Evolutionary conservation across 2,797 vertebrate genomes (phyloP).

Genomic region (Podargus strigoides): DNA sequence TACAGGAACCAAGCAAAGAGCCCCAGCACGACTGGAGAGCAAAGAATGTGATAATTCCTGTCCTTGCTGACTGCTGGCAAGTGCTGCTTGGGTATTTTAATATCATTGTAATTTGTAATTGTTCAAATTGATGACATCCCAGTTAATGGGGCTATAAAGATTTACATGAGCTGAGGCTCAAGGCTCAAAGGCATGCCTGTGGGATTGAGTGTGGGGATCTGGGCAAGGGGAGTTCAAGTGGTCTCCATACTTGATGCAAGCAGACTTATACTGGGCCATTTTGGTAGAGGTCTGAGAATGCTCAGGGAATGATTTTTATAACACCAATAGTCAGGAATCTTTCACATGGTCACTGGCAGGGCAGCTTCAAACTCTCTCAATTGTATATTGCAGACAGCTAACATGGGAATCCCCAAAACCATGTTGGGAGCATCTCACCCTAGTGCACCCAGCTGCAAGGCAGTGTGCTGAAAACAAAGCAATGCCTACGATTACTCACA

Average conservation of each 20-base stretch:
- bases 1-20: background rate
- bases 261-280: background rate
- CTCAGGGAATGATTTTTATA: background rate
- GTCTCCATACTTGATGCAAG: background rate
- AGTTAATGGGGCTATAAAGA: background rate
- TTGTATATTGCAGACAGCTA: background rate
- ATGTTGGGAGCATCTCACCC: background rate
- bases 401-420: background rate
- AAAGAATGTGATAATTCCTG: background rate
- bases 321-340: background rate
- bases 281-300: background rate
- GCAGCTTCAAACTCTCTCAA: background rate
- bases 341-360: background rate
- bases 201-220: background rate
- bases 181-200: background rate
- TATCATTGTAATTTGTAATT: background rate
- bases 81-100: background rate
- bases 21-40: background rate
- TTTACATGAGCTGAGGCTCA: background rate
- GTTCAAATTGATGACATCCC: background rate
- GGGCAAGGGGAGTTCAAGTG: background rate
- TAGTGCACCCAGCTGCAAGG: background rate
- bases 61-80: background rate
- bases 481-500: background rate
- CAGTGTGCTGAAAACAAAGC: background rate